Base-by-base conservation (phyloP, 2,113 vertebrate species). In the Istiophorus platypterus region DNA sequence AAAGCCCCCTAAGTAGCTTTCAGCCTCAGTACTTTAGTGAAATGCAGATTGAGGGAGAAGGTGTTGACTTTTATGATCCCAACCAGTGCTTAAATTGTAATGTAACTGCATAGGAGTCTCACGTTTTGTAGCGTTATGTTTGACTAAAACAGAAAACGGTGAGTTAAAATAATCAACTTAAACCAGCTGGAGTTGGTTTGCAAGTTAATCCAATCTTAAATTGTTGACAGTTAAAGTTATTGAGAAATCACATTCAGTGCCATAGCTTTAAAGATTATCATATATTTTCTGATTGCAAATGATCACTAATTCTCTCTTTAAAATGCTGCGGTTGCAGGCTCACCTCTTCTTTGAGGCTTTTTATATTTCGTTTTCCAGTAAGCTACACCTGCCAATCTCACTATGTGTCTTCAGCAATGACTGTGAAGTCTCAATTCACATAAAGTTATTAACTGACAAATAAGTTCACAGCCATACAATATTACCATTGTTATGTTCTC, bases 1-100 rank as follows among this genome's bases (percentile, higher is more conserved):
- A 77, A 87, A 84, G 58, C 74, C 11, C 51, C 58, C 27, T 75
- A 69, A 80, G 72, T n/a, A 54, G 72, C 59, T 67, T 66, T 57
- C 29, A 41, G 37, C 20, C 24, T 65, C 54, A 61, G 73, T 1
- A 12, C n/a, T 39, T 17, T 13, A 39, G 10, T 62, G 56, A 80
- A 56, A 62, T 51, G 20, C 56, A 79, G 61, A 56, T 47, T 29
- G 9, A 72, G 41, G n/a, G 62, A 64, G n/a, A 81, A 70, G 49
- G 54, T 57, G n/a, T 51, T 24, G 13, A 61, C 42, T 61, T 58
- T 39, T 29, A 26, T 57, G 66, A 77, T 72, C 61, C 49, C 24
- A 47, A 68, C 45, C 62, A 17, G 65, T 70, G 57, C 34, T 78
- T 61, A 76, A 12, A 39, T 5, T 66, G 20, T 72, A 54, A 47